Percentiles rank a stretch among this genome's conserved stretches.
These are phyloP conservation scores for Zelostemma sp. DNA, from an alignment of 1,140 invertebrate genomes.

Conservation along the genomic window DNA sequence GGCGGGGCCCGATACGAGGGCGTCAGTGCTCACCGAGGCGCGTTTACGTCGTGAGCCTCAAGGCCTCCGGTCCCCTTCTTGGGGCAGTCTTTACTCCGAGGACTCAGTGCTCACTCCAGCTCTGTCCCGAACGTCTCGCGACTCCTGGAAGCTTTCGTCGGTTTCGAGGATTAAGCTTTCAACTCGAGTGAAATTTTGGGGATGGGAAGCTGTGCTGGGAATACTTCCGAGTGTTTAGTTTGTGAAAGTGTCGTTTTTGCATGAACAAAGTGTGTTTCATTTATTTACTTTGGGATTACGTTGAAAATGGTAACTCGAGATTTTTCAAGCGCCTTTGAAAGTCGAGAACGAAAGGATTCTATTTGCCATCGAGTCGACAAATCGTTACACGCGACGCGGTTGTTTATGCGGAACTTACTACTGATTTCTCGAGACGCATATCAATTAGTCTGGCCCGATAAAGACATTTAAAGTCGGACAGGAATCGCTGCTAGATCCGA, in stretches of 20 bases:
- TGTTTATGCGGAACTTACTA: not conserved
- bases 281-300: not conserved
- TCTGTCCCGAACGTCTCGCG: constrained; percentile 28
- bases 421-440: constrained; percentile 19
- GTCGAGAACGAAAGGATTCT: constrained; percentile 1
- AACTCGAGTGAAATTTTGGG: not conserved
- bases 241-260: too few relatives aligned
- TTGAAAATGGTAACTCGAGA: not conserved
- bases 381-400: not conserved
- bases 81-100: constrained; percentile 36
- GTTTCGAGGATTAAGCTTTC: constrained; percentile 1
- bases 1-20: constrained; percentile 39
- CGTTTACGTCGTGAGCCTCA: constrained; percentile 36
- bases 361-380: not conserved
- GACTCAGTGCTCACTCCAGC: constrained; percentile 39
- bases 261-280: too few relatives aligned
- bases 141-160: not conserved
- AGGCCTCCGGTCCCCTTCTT: constrained; percentile 41
- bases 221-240: too few relatives aligned
- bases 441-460: constrained; percentile 21
- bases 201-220: too few relatives aligned
- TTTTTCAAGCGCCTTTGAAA: too few relatives aligned
- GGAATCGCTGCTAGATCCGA: constrained; percentile 11
- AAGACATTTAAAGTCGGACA: constrained; percentile 13
- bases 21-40: constrained; percentile 33